Conservation (phyloP, 1,140 invertebrate genomes). For the Nomia melanderi region DNA sequence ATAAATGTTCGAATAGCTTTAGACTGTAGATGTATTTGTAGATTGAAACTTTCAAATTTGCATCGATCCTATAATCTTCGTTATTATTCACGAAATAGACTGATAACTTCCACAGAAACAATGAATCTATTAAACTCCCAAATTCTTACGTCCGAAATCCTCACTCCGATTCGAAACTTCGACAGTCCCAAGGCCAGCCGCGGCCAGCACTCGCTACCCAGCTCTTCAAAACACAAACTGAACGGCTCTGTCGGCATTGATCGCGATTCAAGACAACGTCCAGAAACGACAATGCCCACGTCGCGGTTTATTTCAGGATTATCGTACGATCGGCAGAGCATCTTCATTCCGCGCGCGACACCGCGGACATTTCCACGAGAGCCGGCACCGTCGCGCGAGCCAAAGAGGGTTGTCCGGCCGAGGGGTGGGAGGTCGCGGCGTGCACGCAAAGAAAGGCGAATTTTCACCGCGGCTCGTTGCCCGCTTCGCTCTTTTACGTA, state of each 20-base stretch:
- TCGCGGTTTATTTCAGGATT: constrained; percentile 40
- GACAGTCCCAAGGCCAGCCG: no score
- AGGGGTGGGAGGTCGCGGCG: constrained; percentile 18
- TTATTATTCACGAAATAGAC: no score
- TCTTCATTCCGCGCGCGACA: constrained; percentile 33
- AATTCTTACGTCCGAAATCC: no score
- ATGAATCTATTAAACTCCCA: no score
- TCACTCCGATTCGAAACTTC: no score
- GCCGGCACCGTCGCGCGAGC: constrained; percentile 4
- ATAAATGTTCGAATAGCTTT: no score
- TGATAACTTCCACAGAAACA: no score
- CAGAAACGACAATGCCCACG: constrained; percentile 1
- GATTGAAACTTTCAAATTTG: no score
- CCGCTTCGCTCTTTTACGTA: constrained; percentile 60
- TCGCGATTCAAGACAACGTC: constrained; percentile 2
- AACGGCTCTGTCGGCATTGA: not conserved
- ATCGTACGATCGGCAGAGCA: constrained; percentile 32
- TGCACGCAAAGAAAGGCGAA: constrained; percentile 57
- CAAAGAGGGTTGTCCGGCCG: not conserved
- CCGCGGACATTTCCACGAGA: not conserved
- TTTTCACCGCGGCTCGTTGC: constrained; percentile 55
- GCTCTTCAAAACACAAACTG: no score
- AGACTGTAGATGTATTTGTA: no score
- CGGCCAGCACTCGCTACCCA: no score
- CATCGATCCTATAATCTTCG: no score